Evolutionary conservation across 2,888 invertebrate genomes (phyloP).

Genomic region (Crossocerus cetratus): DNA sequence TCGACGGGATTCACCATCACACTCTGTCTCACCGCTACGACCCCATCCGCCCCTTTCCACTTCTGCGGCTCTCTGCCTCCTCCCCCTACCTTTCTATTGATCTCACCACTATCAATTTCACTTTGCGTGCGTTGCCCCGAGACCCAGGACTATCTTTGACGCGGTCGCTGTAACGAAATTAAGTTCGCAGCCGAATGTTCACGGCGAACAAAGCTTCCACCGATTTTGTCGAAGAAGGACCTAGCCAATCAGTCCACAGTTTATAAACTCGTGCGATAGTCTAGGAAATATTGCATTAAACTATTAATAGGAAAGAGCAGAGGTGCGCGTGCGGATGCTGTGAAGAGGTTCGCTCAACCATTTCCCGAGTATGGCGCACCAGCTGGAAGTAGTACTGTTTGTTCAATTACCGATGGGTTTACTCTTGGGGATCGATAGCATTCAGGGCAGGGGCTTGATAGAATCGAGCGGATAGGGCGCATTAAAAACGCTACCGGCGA

Average conservation of each 20-base stretch:
- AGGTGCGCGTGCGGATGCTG: constrained; percentile 21
- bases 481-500: constrained; percentile 21
- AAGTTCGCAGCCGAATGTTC: constrained; percentile 39
- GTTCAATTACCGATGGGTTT: too few species aligned
- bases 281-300: too few species aligned
- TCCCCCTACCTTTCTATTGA: constrained; percentile 42
- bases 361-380: too few species aligned
- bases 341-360: background rate
- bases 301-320: constrained; percentile 6
- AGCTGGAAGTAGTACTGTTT: too few species aligned
- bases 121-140: constrained; percentile 15
- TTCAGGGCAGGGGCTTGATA: too few species aligned
- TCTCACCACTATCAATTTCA: constrained; percentile 39
- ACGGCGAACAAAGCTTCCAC: constrained; percentile 13
- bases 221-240: background rate
- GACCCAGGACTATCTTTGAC: constrained; percentile 7
- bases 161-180: constrained; percentile 35
- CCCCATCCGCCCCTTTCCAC: background rate
- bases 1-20: constrained; percentile 1
- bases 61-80: constrained; percentile 30
- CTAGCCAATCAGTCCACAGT: too few species aligned
- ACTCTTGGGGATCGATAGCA: too few species aligned
- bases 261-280: too few species aligned
- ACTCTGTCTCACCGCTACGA: constrained; percentile 6
- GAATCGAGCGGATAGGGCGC: constrained; percentile 17